Percentiles rank a stretch among this genome's conserved stretches.
Evolutionary conservation across 2,113 vertebrate species (phyloP).

Genomic region (Oenanthe melanoleuca): DNA sequence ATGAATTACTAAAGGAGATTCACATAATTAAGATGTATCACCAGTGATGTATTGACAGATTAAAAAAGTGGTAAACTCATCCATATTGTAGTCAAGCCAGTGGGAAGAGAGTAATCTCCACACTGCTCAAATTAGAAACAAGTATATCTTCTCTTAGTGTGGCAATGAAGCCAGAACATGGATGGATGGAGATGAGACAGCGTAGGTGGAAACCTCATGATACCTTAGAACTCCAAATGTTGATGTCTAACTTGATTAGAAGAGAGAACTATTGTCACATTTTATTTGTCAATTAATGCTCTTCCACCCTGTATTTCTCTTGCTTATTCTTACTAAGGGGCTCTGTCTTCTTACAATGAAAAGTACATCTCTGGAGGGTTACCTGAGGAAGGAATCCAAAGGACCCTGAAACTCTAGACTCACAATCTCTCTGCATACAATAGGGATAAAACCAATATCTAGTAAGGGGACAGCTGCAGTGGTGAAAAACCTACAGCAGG

Average conservation of each 20-base stretch:
- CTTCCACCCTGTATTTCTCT: neutral
- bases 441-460: neutral
- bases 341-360: neutral
- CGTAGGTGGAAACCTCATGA: neutral
- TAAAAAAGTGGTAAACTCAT: neutral
- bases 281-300: neutral
- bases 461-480: neutral
- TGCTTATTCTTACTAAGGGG: neutral
- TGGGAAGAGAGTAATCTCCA: neutral
- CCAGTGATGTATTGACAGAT: neutral
- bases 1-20: neutral
- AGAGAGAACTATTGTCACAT: neutral
- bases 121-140: neutral
- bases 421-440: neutral
- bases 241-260: accelerated
- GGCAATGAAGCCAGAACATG: neutral
- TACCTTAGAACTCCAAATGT: neutral
- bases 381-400: neutral
- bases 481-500: neutral
- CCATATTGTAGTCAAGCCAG: neutral
- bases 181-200: neutral
- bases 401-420: neutral
- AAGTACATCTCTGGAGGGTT: neutral
- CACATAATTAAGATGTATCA: neutral
- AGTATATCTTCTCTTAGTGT: neutral